Conservation (phyloP, 2,113 vertebrate genomes). For the Cottus gobio region DNA sequence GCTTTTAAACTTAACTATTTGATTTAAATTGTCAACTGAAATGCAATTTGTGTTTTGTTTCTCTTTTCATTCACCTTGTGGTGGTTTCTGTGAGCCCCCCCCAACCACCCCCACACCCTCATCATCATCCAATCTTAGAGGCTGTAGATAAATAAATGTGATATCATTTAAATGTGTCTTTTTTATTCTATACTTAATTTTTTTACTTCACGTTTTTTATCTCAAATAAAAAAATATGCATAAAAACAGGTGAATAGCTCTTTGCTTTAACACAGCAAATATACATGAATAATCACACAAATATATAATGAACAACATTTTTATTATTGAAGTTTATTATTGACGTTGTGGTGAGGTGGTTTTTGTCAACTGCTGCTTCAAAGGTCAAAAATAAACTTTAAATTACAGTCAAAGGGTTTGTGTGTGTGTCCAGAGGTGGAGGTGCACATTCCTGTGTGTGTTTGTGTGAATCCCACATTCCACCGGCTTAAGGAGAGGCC, state of each 20-base stretch:
- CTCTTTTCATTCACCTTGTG: neutral
- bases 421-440: conserved; percentile 37
- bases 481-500: conserved; percentile 63
- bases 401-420: neutral
- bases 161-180: neutral
- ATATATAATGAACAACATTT: neutral
- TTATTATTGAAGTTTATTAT: neutral
- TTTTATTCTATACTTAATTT: neutral
- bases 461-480: conserved; percentile 72
- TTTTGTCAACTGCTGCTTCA: neutral
- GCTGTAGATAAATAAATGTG: neutral
- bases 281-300: neutral
- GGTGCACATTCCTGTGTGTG: conserved; percentile 52
- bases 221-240: neutral
- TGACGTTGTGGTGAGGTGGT: neutral
- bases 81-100: neutral
- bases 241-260: too few species aligned
- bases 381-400: neutral
- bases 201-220: neutral
- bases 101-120: too few species aligned
- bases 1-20: neutral
- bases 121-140: neutral
- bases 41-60: neutral
- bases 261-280: neutral
- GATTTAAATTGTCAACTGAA: neutral